Evolutionary conservation across 2,797 vertebrate genomes (phyloP), one percentile per base, ranked within the genome.

Genomic region (Hipposideros larvatus): DNA sequence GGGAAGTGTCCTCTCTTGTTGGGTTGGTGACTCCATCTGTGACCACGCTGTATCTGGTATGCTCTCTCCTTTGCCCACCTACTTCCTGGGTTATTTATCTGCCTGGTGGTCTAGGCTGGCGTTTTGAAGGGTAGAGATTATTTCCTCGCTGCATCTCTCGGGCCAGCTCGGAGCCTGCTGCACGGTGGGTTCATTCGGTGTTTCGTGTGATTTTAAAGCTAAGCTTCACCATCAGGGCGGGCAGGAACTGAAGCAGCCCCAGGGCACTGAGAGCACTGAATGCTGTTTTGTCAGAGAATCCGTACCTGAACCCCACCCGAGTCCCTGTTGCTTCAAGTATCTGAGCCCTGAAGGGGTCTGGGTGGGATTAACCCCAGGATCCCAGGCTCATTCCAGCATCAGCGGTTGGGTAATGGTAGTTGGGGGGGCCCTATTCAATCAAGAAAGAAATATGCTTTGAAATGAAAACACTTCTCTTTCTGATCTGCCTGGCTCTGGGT

Each of bases 361-460:
- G 86, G 96, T 89, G 91, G 94, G 93, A 97, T 97, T 96, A 97
- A 97, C 95, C 92, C 94, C 89, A 88, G 89, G 91, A 95, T 94
- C 97, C 74, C 94, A 94, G 94, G 84, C 84, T 96, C 94, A 94
- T 96, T 96, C 92, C 94, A 85, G 92, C 92, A 70, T 84, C 88
- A 57, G 3, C 68, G 94, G 96, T 91, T 96, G 91, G 95, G 88
- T 43, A 92, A 73, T 92, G 71, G 93, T 48, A 34, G 78, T 43
- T 86, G 82, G 87, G 85, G 77, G 71, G 55, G 34, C 2, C 6
- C 77, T 65, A 74, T 86, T 97, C 94, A 97, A 97, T 97, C 97
- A 98, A 96, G 97, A 63, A 53, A 95, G 93, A 98, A 97, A 74
- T 96, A 98, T 97, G 97, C 97, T 98, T 98, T 97, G 98, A 98